Percentiles rank a stretch among this genome's conserved stretches.
Evolutionary conservation across 1,140 invertebrate genomes (phyloP).

Genomic region (Monochamus saltuarius): DNA sequence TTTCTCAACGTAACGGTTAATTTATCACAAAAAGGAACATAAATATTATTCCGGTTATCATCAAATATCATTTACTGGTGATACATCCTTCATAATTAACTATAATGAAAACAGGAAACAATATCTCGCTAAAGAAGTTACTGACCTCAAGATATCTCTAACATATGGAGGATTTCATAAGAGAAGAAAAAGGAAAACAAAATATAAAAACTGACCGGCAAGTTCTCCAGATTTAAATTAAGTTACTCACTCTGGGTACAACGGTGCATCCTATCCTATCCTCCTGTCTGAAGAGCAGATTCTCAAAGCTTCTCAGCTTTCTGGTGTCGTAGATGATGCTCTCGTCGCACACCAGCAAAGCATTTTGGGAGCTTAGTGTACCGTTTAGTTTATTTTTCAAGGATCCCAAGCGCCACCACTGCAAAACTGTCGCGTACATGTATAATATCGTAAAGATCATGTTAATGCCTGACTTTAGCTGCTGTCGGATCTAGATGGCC

Average conservation of each 20-base stretch:
- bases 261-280: conserved; percentile 49
- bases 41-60: no score
- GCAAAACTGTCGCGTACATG: conserved; percentile 66
- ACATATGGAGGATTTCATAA: not conserved
- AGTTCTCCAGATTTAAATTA: not conserved
- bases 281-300: conserved; percentile 45
- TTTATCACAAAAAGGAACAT: no score
- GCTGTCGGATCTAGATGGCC: no score
- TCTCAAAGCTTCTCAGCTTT: conserved; percentile 42
- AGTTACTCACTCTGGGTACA: conserved; percentile 49
- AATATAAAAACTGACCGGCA: not conserved
- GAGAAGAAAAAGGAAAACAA: not conserved
- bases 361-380: conserved; percentile 45
- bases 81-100: no score
- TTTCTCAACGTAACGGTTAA: no score
- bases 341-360: conserved; percentile 43
- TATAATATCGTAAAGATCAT: conserved; percentile 69
- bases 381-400: conserved; percentile 50
- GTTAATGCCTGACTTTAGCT: not conserved
- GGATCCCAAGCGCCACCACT: conserved; percentile 63
- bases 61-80: no score
- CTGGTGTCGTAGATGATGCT: conserved; percentile 30
- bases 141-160: not conserved
- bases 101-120: not conserved
- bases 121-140: not conserved